Evolutionary conservation across 2,797 vertebrate species (phyloP).

Genomic region (Mus spretus): DNA sequence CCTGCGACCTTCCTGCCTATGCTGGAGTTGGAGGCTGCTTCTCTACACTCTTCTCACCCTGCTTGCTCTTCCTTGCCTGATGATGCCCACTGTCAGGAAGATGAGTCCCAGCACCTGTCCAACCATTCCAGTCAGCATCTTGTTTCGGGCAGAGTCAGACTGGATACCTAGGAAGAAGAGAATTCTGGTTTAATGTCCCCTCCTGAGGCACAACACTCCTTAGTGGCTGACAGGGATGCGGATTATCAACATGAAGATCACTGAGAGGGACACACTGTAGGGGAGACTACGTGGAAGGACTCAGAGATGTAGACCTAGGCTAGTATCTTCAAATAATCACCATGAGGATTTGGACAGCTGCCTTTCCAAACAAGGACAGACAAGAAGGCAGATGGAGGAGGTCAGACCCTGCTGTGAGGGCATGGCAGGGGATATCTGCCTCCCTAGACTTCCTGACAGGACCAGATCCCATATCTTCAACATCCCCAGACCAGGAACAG

Average conservation of each 20-base stretch:
- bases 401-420: not conserved
- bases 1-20: not conserved
- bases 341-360: not conserved
- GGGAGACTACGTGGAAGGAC: not conserved
- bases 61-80: slow-evolving; percentile 61
- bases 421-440: not conserved
- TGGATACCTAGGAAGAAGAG: slow-evolving; percentile 39
- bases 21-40: not conserved
- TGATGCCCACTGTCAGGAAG: fast-evolving
- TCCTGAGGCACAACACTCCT: fast-evolving
- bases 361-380: not conserved
- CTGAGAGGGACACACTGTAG: not conserved
- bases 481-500: not conserved
- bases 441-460: not conserved
- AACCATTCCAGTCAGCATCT: not conserved
- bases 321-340: not conserved
- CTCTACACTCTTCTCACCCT: slow-evolving; percentile 43
- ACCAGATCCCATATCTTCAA: not conserved
- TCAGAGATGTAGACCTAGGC: not conserved
- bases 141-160: slow-evolving; percentile 34
- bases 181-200: not conserved
- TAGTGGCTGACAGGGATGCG: not conserved
- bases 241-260: not conserved
- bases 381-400: not conserved
- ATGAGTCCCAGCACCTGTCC: slow-evolving; percentile 58